Percentiles rank a stretch among this genome's conserved stretches.
These are phyloP conservation scores for Diuraphis noxia DNA, from an alignment of 1,140 invertebrate species.

Conservation along the genomic window DNA sequence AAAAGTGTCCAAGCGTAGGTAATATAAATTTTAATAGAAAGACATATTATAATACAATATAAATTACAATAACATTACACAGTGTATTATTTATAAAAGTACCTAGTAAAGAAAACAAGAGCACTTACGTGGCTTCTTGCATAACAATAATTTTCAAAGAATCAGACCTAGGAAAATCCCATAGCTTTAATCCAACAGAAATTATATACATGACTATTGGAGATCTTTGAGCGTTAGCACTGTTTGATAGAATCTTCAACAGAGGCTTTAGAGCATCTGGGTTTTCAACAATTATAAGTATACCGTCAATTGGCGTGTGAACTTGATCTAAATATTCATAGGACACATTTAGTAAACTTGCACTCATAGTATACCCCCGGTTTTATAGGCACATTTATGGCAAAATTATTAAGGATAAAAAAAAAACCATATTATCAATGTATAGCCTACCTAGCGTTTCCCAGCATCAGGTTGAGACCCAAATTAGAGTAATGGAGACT, in stretches of 20 bases:
- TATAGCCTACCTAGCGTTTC: too few relatives aligned
- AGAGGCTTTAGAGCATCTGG: slow-evolving; percentile 3
- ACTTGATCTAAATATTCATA: not conserved
- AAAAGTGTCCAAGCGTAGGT: not conserved
- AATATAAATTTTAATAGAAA: not conserved
- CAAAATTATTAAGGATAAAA: not conserved
- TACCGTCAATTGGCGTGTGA: not conserved
- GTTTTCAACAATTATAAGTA: slow-evolving; percentile 27
- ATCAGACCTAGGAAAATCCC: slow-evolving; percentile 36
- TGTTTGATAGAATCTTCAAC: slow-evolving; percentile 32
- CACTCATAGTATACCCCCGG: not conserved
- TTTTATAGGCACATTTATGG: not conserved
- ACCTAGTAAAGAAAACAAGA: not conserved
- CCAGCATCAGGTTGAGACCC: too few relatives aligned
- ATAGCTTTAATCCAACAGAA: slow-evolving; percentile 24
- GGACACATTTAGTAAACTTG: not conserved
- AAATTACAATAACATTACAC: not conserved
- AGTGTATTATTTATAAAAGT: not conserved
- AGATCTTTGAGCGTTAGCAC: not conserved
- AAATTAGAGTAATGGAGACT: too few relatives aligned
- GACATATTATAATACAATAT: not conserved
- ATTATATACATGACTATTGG: slow-evolving; percentile 15
- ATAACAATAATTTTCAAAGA: slow-evolving; percentile 10
- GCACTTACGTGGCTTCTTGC: slow-evolving; percentile 37
- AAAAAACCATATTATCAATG: not conserved